Percentiles rank a stretch among this genome's conserved stretches.
Conservation (phyloP, 2,888 invertebrate genomes). For the Cerastis leucographa region DNA sequence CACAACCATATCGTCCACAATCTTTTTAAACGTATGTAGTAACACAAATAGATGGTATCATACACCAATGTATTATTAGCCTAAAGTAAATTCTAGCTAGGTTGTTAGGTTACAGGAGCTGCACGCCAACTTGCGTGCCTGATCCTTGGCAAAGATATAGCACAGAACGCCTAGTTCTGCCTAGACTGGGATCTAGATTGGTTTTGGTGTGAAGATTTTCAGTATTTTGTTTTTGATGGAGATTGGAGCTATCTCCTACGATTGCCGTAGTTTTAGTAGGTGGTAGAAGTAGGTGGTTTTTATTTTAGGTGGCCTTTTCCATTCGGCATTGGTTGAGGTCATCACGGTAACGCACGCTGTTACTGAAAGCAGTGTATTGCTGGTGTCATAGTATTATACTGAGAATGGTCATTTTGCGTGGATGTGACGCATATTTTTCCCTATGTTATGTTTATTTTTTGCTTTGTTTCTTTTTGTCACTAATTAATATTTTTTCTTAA, state of each 20-base stretch:
- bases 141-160: slow-evolving; percentile 70
- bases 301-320: not conserved
- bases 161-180: slow-evolving; percentile 59
- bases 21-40: slow-evolving; percentile 51
- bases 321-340: not conserved
- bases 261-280: not conserved
- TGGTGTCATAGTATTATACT: not conserved
- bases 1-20: slow-evolving; percentile 33
- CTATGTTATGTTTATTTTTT: not conserved
- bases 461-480: too few species aligned
- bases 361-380: too few species aligned
- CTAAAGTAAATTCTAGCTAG: slow-evolving; percentile 72
- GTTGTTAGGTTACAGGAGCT: slow-evolving; percentile 71
- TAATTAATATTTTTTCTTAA: too few species aligned
- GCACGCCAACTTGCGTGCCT: slow-evolving; percentile 80
- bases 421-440: not conserved
- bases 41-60: slow-evolving; percentile 61
- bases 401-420: not conserved
- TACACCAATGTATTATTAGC: slow-evolving; percentile 62
- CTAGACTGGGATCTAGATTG: slow-evolving; percentile 62
- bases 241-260: not conserved
- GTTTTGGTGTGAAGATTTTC: slow-evolving; percentile 47
- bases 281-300: not conserved
- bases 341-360: not conserved
- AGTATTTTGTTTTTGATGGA: slow-evolving; percentile 17